A percentile compares a stretch with the other conserved stretches of the same genome.
Conservation (phyloP, 2,888 invertebrate genomes). For the Sepioteuthis lessoniana region DNA sequence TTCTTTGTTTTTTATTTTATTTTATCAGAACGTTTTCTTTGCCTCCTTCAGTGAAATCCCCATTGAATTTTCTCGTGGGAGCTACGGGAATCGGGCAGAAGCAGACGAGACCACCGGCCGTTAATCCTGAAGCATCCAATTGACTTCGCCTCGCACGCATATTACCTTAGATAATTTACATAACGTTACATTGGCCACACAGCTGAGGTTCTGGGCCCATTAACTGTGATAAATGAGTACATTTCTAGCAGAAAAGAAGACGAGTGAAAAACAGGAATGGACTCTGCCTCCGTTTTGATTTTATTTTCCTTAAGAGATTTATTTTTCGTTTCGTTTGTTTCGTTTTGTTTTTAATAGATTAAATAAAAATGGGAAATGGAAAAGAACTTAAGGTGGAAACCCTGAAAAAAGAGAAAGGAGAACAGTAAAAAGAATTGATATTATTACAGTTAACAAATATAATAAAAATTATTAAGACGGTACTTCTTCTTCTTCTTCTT, state of each 20-base stretch:
- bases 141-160: background rate
- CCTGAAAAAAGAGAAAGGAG: no score
- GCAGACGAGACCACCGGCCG: background rate
- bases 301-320: background rate
- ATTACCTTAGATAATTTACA: constrained; percentile 33
- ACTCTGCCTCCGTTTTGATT: background rate
- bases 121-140: background rate
- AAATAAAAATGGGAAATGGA: background rate
- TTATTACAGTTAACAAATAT: no score
- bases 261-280: background rate
- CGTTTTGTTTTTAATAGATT: constrained; percentile 6
- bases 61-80: background rate
- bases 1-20: no score
- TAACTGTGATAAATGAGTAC: constrained; percentile 11
- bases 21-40: no score
- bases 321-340: background rate
- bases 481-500: no score
- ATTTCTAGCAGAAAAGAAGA: background rate
- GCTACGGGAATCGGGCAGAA: background rate
- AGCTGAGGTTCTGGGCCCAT: background rate
- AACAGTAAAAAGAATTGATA: background rate
- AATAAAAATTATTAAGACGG: no score
- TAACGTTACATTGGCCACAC: constrained; percentile 19
- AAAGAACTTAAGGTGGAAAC: background rate
- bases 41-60: no score